Evolutionary conservation across 2,797 vertebrate species (phyloP), one percentile per base, ranked within the genome.

Genomic region (Leuciscus waleckii): DNA sequence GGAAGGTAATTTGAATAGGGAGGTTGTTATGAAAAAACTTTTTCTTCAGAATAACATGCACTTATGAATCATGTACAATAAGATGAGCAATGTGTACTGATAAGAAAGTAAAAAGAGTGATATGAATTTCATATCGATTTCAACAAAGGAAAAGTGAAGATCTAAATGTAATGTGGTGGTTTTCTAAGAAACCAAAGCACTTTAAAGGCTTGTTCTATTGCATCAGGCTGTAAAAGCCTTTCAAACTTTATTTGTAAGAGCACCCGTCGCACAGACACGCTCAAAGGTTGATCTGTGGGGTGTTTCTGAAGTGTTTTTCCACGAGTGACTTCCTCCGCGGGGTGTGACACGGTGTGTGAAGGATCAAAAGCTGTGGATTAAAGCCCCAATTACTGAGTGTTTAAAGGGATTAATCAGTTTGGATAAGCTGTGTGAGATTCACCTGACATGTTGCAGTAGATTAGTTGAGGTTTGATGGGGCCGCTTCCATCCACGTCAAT

Each of bases 371-470:
- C 70, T 51, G 75, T 46, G 68, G 81, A 79, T 69, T 71, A 63
- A 54, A 83, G 58, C 51, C 46, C 63, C 70, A 81, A 83, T 63
- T 70, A 78, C 11, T 3, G 21, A 69, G 17, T 69, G 58, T 81
- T 80, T 80, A 67, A 68, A 41, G 51, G 11, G 61, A 69, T 76
- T 67, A 78, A 78, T 74, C 29, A 71, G 26, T 69, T 61, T 23
- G 61, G 51, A 54, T n/a, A 41, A 17, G 32, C 67, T 17, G 61
- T 35, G 51, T 63, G 77, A 79, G 91, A 87, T 93, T 95, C 93
- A 99, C 98, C 98, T 93, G 97, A 98, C 96, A 99, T 98, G 92
- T 98, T 97, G 94, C 98, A 99, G 93, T 96, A 98, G 17, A 97
- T 94, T 23, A 96, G 94, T 92, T 97, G 97, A 0, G 97, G 96